Percentiles rank a stretch among this genome's conserved stretches.
phyloP scores from a whole-genome alignment of 2,797 vertebrate genomes.

The Sebastes minor region DNA sequence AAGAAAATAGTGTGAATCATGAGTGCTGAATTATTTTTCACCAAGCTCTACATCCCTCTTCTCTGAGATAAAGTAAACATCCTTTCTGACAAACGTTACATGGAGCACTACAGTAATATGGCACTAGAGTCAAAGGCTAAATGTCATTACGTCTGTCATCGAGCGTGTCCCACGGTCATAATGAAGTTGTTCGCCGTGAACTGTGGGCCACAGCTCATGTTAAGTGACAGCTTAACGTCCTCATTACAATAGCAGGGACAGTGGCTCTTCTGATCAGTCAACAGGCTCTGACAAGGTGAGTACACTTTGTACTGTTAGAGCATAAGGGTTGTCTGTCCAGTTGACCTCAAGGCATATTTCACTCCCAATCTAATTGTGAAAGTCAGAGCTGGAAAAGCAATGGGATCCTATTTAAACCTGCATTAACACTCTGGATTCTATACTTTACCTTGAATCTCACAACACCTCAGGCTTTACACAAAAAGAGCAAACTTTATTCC shows the following conservation, averaged over 20 bases:
- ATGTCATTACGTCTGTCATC: slow-evolving; percentile 26
- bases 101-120: not conserved
- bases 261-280: slow-evolving; percentile 28
- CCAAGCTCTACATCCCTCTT: not conserved
- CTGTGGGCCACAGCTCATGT: slow-evolving; percentile 19
- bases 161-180: not conserved
- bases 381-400: not conserved
- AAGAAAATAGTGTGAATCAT: not conserved
- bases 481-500: not conserved
- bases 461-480: not conserved
- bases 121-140: slow-evolving; percentile 35
- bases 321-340: not conserved
- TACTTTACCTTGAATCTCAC: not conserved
- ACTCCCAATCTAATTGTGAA: not conserved
- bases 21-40: not conserved
- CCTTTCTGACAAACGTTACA: not conserved
- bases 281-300: not conserved
- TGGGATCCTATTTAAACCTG: not conserved
- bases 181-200: slow-evolving; percentile 24
- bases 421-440: not conserved
- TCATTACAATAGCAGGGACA: slow-evolving; percentile 34
- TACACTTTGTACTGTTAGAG: not conserved
- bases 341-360: not conserved
- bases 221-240: slow-evolving; percentile 40
- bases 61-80: not conserved